phyloP scores from a whole-genome alignment of 2,113 vertebrate species.

The Colossoma macropomum region DNA sequence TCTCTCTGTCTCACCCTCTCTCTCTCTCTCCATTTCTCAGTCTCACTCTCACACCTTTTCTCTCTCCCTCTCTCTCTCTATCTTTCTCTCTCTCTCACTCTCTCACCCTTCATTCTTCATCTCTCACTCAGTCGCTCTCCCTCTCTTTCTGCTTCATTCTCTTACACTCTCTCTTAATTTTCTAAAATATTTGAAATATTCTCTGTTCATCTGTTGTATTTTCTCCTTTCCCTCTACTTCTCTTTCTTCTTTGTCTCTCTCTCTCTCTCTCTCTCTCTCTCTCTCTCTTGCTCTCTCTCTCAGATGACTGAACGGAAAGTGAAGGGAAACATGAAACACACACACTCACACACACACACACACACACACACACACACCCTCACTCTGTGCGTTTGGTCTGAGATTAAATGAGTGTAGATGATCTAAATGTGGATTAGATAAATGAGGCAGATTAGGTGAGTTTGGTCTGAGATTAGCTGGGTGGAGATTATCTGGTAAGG shows the following conservation, averaged over 20 bases:
- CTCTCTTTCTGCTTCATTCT: neutral
- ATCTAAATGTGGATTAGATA: too few species aligned
- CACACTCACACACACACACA: slow-evolving; percentile 42
- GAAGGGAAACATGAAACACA: too few species aligned
- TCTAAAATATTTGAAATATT: too few species aligned
- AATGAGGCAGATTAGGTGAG: too few species aligned
- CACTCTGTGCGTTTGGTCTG: slow-evolving; percentile 67
- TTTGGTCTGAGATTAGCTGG: too few species aligned
- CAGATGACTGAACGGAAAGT: too few species aligned
- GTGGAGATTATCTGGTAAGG: slow-evolving; percentile 52
- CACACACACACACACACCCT: slow-evolving; percentile 35
- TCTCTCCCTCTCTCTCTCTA: neutral
- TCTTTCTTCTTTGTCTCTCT: neutral
- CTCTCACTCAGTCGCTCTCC: neutral
- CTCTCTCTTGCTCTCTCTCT: neutral
- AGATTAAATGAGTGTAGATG: slow-evolving; percentile 82
- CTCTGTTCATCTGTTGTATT: neutral
- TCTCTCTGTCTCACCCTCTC: neutral
- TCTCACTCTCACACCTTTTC: neutral
- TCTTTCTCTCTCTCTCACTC: neutral
- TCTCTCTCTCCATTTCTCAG: too few species aligned
- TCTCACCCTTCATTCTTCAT: neutral
- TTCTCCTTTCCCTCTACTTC: neutral
- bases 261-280: neutral
- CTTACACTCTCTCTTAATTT: neutral